Conservation (phyloP, 2,888 invertebrate species). For the Callyntrura sp. region DNA sequence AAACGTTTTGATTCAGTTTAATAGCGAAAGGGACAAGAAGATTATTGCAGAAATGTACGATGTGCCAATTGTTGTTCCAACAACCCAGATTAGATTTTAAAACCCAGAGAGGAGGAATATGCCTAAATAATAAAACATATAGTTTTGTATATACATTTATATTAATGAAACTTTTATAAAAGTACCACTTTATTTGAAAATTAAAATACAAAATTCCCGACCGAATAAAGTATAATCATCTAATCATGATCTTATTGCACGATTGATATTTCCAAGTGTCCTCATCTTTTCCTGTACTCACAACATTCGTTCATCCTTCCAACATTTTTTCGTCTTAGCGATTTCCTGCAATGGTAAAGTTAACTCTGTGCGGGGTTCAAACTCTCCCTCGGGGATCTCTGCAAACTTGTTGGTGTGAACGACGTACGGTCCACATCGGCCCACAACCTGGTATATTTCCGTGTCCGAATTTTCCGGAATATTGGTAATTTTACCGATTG, state of each 20-base stretch:
- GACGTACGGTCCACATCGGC: neutral
- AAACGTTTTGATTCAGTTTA: neutral
- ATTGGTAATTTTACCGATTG: neutral
- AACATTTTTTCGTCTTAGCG: neutral
- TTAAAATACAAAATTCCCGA: too few species aligned
- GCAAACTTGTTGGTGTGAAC: constrained; percentile 10
- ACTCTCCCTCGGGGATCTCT: neutral
- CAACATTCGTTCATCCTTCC: neutral
- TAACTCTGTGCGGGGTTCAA: neutral
- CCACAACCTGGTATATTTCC: constrained; percentile 5
- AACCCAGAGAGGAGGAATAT: too few species aligned
- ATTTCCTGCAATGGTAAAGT: neutral
- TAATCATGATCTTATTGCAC: too few species aligned
- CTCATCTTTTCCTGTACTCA: neutral
- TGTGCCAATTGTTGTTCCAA: neutral
- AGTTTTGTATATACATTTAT: too few species aligned
- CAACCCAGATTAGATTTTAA: neutral
- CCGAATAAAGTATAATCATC: too few species aligned
- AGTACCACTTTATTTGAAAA: too few species aligned
- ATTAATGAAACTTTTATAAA: too few species aligned
- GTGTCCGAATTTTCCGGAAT: neutral
- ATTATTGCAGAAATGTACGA: constrained; percentile 7
- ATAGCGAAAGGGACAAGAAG: neutral
- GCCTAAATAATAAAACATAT: too few species aligned
- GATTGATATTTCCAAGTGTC: too few species aligned